phyloP scores from a whole-genome alignment of 2,113 vertebrate species.

The Spermophilus dauricus region DNA sequence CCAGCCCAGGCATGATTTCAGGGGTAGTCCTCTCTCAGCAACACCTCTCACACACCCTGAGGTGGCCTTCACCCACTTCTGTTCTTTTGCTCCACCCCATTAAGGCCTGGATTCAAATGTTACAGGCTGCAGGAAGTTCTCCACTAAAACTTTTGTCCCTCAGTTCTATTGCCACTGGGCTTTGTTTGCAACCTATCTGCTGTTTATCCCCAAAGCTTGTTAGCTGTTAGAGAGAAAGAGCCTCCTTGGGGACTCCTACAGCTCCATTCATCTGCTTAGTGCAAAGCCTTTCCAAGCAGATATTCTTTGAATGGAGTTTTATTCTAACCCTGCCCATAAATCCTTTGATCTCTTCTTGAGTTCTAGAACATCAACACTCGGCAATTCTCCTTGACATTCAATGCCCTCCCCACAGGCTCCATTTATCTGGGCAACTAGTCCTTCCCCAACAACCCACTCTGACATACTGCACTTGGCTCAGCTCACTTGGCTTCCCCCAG shows the following conservation, averaged over 20 bases:
- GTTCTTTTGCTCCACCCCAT: not conserved
- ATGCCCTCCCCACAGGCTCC: not conserved
- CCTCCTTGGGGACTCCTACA: not conserved
- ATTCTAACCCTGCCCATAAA: not conserved
- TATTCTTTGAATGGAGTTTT: not conserved
- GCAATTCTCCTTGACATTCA: not conserved
- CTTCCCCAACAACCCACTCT: not conserved
- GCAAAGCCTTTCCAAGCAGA: conserved; percentile 27
- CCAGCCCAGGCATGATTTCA: not conserved
- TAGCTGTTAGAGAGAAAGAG: not conserved
- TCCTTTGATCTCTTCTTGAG: not conserved
- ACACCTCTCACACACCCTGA: not conserved
- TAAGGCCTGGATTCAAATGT: not conserved
- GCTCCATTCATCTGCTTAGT: not conserved
- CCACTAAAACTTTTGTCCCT: not conserved
- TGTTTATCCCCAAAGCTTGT: conserved; percentile 4
- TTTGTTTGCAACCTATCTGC: not conserved
- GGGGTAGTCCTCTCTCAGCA: not conserved
- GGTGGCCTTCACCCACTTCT: not conserved
- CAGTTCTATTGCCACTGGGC: not conserved
- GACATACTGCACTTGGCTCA: not conserved
- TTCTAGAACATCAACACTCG: not conserved
- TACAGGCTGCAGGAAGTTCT: not conserved
- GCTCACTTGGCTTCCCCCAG: not conserved
- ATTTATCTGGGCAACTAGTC: not conserved